Conservation (phyloP, 2,797 vertebrate species). For the Cossypha dichroa region DNA sequence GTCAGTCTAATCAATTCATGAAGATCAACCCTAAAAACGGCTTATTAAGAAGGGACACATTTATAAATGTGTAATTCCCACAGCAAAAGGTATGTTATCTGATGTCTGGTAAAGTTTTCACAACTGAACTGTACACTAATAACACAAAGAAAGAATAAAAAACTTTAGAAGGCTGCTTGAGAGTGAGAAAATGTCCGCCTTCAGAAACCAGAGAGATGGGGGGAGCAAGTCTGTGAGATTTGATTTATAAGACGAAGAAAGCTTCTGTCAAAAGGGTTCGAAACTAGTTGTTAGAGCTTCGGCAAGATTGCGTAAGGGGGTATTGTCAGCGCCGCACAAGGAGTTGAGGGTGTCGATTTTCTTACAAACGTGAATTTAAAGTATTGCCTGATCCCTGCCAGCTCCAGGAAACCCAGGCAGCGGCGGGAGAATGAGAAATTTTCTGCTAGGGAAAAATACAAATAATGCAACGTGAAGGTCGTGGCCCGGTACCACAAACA, state of each 20-base stretch:
- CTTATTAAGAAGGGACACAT: background rate
- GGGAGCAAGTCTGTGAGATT: background rate
- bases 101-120: slow-evolving; percentile 12
- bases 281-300: background rate
- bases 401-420: background rate
- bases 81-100: background rate
- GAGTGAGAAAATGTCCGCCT: background rate
- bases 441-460: background rate
- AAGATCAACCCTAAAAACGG: background rate
- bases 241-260: background rate
- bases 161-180: background rate
- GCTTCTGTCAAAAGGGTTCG: background rate
- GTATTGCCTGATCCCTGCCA: background rate
- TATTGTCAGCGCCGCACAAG: background rate
- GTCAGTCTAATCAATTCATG: background rate
- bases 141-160: background rate
- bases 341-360: background rate
- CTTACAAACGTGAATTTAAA: background rate
- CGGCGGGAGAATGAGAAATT: background rate
- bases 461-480: background rate
- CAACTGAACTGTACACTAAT: background rate
- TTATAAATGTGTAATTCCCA: background rate
- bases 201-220: background rate
- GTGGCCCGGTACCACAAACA: background rate
- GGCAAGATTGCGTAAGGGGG: background rate